Percentiles rank a stretch among this genome's conserved stretches.
These are phyloP conservation scores for Celastrina argiolus DNA, from an alignment of 2,888 invertebrate species.

Conservation along the genomic window DNA sequence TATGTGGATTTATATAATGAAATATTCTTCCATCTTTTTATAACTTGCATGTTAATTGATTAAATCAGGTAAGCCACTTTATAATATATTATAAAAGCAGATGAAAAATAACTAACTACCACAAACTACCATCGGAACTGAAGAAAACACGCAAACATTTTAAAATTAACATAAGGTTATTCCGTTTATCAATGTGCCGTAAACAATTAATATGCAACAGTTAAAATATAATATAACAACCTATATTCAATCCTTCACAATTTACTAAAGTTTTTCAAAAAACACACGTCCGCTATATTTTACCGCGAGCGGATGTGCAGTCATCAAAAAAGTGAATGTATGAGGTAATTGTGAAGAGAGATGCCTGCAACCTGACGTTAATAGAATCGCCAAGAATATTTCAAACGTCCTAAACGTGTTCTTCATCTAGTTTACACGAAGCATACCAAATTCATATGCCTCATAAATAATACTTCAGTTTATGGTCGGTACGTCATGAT, in stretches of 20 bases:
- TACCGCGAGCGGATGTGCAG: background rate
- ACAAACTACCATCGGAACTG: too few species aligned
- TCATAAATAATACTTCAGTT: slow-evolving; percentile 12
- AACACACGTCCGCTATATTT: background rate
- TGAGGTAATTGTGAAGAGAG: background rate
- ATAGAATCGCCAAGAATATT: background rate
- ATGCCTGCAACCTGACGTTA: slow-evolving; percentile 1
- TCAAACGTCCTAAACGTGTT: background rate
- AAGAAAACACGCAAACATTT: background rate
- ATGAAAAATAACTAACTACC: too few species aligned
- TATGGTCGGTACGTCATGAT: background rate
- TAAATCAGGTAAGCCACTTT: too few species aligned
- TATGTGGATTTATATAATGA: too few species aligned
- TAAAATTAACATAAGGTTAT: too few species aligned
- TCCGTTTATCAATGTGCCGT: too few species aligned
- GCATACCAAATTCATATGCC: background rate
- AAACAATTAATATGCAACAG: too few species aligned
- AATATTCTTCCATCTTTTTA: too few species aligned
- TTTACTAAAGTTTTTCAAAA: too few species aligned
- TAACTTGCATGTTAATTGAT: too few species aligned
- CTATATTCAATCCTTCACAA: background rate
- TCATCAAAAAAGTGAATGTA: background rate
- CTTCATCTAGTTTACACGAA: background rate
- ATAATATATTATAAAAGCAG: too few species aligned
- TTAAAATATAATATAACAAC: too few species aligned